A percentile compares a stretch with the other conserved stretches of the same genome.
These are phyloP conservation scores for Sogatella furcifera DNA, from an alignment of 1,140 invertebrate genomes.

Conservation along the genomic window DNA sequence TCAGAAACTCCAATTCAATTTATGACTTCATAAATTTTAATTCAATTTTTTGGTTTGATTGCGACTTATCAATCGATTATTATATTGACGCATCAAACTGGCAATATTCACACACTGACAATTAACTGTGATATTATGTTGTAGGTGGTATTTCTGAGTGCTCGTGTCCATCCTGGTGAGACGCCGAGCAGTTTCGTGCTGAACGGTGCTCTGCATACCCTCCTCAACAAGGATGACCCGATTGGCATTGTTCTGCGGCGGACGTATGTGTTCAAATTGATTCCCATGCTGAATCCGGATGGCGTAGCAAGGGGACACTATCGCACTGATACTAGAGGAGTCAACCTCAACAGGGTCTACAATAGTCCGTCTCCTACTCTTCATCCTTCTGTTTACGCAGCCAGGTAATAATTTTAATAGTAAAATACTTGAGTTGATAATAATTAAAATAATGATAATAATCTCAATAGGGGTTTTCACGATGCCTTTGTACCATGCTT, in stretches of 20 bases:
- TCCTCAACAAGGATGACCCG: conserved; percentile 59
- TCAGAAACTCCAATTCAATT: too few relatives aligned
- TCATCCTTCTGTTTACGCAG: conserved; percentile 76
- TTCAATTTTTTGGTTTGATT: too few relatives aligned
- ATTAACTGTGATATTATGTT: not conserved
- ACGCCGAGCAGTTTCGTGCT: conserved; percentile 90
- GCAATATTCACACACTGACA: too few relatives aligned
- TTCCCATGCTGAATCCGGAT: conserved; percentile 89
- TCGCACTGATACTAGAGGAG: conserved; percentile 76
- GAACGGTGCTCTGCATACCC: conserved; percentile 77
- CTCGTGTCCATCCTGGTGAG: conserved; percentile 87
- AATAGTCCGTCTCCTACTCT: conserved; percentile 57
- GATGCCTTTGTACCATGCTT: too few relatives aligned
- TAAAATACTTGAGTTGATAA: too few relatives aligned
- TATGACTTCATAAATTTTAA: too few relatives aligned
- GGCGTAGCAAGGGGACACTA: conserved; percentile 84
- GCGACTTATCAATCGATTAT: too few relatives aligned
- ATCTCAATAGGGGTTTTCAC: too few relatives aligned
- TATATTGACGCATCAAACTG: too few relatives aligned
- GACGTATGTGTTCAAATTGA: conserved; percentile 80
- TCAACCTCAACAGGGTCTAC: conserved; percentile 84
- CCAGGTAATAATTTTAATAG: conserved; percentile 35
- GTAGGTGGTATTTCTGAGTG: conserved; percentile 74
- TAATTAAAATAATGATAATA: too few relatives aligned
- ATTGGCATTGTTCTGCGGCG: conserved; percentile 61